phyloP scores from a whole-genome alignment of 2,797 vertebrate genomes.

The Pempheris klunzingeri region DNA sequence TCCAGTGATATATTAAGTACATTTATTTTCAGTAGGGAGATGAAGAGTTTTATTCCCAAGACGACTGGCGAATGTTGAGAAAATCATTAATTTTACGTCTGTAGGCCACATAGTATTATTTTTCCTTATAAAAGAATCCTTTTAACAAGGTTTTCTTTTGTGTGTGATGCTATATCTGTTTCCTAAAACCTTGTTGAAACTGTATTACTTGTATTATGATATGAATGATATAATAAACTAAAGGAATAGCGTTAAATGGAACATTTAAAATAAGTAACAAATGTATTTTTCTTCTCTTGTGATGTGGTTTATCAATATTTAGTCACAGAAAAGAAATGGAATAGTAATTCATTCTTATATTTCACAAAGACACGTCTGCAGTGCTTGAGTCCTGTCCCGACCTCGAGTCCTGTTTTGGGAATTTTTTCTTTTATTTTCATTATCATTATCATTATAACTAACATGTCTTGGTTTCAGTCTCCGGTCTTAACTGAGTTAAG shows the following conservation, averaged over 20 bases:
- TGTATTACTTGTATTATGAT: neutral
- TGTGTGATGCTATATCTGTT: neutral
- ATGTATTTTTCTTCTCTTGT: neutral
- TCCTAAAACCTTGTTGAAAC: neutral
- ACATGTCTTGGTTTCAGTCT: neutral
- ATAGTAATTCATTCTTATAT: neutral
- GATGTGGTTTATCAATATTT: neutral
- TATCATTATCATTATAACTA: too few species aligned
- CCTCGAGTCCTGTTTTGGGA: neutral
- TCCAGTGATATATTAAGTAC: slow-evolving; percentile 21
- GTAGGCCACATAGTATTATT: neutral
- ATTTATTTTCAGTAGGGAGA: slow-evolving; percentile 15
- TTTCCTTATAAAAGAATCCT: slow-evolving; percentile 11
- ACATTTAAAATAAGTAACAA: neutral
- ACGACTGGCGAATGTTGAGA: neutral
- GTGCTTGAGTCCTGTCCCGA: neutral
- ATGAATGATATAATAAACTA: neutral
- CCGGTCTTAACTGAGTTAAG: too few species aligned
- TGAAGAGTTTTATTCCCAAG: slow-evolving; percentile 18
- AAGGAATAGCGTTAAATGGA: neutral
- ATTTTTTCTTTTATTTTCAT: too few species aligned
- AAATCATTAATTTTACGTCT: slow-evolving; percentile 1
- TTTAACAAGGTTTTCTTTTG: neutral
- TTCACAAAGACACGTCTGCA: neutral
- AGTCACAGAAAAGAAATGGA: too few species aligned